A percentile compares a stretch with the other conserved stretches of the same genome.
Conservation (phyloP, 2,888 invertebrate species). For the Zhengitettix transpicula region DNA sequence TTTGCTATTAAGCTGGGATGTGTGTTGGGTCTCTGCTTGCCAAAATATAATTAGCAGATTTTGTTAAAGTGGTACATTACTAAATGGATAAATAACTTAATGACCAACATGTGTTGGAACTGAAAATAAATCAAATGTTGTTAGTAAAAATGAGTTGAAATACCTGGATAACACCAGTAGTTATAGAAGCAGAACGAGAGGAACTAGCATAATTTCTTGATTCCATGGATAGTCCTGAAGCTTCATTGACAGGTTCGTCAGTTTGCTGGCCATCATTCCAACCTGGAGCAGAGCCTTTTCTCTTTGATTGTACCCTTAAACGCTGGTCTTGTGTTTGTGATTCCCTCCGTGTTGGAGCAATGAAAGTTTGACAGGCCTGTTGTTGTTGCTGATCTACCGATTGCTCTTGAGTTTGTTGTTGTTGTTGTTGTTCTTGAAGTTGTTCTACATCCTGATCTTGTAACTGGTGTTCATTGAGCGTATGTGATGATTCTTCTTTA, state of each 20-base stretch:
- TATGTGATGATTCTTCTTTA: not conserved
- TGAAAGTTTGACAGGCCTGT: not conserved
- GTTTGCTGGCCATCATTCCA: not conserved
- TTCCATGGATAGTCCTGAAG: not conserved
- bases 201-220: conserved; percentile 12
- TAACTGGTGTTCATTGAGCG: not conserved
- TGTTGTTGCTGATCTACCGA: not conserved
- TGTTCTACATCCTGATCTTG: not conserved
- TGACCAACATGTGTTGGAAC: no score
- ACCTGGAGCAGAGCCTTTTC: conserved; percentile 4
- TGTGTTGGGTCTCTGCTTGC: no score
- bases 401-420: not conserved
- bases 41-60: no score
- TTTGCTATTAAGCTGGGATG: no score
- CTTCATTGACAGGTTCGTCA: not conserved
- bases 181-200: conserved; percentile 24
- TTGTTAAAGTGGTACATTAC: no score
- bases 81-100: no score
- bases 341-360: not conserved
- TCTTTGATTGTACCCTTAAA: not conserved
- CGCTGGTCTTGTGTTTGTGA: not conserved
- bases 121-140: no score
- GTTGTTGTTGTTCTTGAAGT: not conserved
- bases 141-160: not conserved
- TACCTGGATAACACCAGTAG: conserved; percentile 23